Conservation (phyloP, 2,888 invertebrate genomes). For the Parascotia fuliginaria region DNA sequence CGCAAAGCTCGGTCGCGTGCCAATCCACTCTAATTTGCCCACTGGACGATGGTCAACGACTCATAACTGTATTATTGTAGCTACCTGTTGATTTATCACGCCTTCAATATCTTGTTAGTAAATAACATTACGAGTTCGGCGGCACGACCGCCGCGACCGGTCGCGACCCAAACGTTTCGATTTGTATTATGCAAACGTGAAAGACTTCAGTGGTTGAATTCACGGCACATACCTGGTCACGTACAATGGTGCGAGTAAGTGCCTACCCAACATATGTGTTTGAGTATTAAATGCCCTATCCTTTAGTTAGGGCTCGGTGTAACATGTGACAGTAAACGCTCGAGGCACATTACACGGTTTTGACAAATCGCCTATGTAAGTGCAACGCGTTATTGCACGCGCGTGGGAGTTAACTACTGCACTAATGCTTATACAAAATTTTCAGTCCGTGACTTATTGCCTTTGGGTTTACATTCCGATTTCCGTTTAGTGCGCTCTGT, state of each 20-base stretch:
- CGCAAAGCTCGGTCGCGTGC: slow-evolving; percentile 45
- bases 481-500: slow-evolving; percentile 35
- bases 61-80: slow-evolving; percentile 37
- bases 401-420: slow-evolving; percentile 31
- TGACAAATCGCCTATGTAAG: slow-evolving; percentile 47
- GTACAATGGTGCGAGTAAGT: no score
- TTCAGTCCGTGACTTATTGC: slow-evolving; percentile 41
- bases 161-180: no score
- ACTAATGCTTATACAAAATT: slow-evolving; percentile 39
- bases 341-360: slow-evolving; percentile 43
- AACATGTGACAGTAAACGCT: slow-evolving; percentile 19
- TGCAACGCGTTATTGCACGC: slow-evolving; percentile 26
- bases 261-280: no score
- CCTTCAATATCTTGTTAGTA: slow-evolving; percentile 48
- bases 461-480: slow-evolving; percentile 36
- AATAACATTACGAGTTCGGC: no score
- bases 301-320: slow-evolving; percentile 22
- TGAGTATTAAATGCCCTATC: slow-evolving; percentile 15
- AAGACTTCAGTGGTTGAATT: no score
- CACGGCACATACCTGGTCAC: no score
- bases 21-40: slow-evolving; percentile 31
- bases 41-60: slow-evolving; percentile 45
- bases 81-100: slow-evolving; percentile 57
- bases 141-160: no score
- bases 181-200: no score